A percentile compares a stretch with the other conserved stretches of the same genome.
Conservation (phyloP, 2,888 invertebrate species). For the Lumbricus terrestris region DNA sequence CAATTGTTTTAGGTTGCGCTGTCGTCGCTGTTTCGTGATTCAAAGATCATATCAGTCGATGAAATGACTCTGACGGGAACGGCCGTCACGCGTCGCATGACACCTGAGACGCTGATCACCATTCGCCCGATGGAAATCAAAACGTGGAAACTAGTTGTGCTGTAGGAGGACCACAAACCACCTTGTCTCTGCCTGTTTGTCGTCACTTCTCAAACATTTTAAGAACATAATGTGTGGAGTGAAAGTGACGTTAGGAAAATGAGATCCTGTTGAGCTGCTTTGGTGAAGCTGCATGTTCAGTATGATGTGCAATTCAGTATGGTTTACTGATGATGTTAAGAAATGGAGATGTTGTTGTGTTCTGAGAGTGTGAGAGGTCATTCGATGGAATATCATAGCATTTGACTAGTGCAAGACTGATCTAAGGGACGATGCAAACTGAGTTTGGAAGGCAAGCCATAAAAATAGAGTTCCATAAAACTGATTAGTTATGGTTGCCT, state of each 20-base stretch:
- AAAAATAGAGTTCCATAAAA: neutral
- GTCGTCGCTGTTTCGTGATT: neutral
- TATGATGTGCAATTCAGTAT: neutral
- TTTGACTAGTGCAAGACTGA: neutral
- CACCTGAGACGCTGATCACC: neutral
- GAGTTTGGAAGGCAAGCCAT: neutral
- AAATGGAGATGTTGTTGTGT: neutral
- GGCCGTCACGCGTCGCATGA: neutral
- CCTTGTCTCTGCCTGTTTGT: neutral
- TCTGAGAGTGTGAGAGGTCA: neutral
- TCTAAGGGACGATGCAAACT: neutral
- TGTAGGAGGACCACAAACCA: neutral
- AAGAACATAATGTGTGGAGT: neutral
- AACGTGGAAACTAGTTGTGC: neutral
- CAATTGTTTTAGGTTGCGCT: neutral
- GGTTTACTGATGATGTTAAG: neutral
- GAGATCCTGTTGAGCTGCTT: neutral
- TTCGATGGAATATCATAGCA: neutral
- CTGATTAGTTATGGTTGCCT: neutral
- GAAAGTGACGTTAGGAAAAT: neutral
- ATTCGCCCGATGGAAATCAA: neutral
- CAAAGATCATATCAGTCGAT: neutral
- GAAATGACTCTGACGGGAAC: slow-evolving; percentile 14
- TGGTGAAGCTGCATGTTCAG: neutral
- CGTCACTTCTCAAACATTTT: neutral